Percentiles rank a stretch among this genome's conserved stretches.
Evolutionary conservation across 2,113 vertebrate genomes (phyloP).

Genomic region (Podilymbus podiceps): DNA sequence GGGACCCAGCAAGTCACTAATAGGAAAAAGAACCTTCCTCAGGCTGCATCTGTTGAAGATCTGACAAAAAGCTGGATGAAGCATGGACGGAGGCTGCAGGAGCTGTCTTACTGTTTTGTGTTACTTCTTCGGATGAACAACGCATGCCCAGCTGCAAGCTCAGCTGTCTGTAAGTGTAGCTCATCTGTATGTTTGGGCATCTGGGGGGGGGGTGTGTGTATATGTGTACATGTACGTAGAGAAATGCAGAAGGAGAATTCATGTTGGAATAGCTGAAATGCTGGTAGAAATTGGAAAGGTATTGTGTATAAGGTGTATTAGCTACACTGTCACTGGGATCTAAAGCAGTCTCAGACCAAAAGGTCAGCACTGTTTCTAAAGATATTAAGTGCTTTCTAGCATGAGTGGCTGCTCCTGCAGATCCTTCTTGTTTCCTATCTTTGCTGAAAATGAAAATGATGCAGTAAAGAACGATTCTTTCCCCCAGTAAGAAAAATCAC

Average conservation of each 20-base stretch:
- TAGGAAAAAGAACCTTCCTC: not conserved
- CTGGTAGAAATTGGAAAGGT: not conserved
- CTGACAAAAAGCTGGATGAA: not conserved
- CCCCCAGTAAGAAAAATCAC: not conserved
- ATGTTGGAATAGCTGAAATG: not conserved
- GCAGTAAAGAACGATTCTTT: not conserved
- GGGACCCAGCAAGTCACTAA: not conserved
- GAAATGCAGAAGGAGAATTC: not conserved
- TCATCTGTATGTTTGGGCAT: not conserved
- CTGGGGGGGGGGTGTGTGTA: rapidly evolving
- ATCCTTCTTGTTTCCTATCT: not conserved
- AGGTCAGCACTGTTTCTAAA: not conserved
- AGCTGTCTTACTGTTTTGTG: not conserved
- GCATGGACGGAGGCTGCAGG: not conserved
- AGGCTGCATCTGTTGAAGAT: not conserved
- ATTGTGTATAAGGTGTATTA: not conserved
- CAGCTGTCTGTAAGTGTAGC: not conserved
- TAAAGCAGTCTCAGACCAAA: not conserved
- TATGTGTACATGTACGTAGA: rapidly evolving
- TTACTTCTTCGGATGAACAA: not conserved
- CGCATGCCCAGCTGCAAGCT: not conserved
- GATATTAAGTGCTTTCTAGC: not conserved
- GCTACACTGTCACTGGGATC: not conserved
- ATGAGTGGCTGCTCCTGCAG: not conserved
- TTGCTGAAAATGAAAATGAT: not conserved